Conservation (phyloP, 1,140 invertebrate species). For the Zophobas atratus region DNA sequence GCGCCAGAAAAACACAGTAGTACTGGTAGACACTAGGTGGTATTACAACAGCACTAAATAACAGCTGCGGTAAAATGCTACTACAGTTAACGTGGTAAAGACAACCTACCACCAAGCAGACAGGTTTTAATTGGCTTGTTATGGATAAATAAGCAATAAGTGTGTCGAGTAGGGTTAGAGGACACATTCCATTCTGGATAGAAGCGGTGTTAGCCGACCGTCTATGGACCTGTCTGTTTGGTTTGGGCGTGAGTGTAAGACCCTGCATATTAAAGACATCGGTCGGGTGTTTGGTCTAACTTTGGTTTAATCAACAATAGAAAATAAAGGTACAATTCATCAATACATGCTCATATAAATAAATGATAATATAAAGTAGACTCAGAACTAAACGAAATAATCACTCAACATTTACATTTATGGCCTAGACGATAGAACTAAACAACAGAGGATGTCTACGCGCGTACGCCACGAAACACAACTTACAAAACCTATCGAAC, state of each 20-base stretch:
- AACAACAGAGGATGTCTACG: conserved; percentile 67
- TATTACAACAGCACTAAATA: conserved; percentile 59
- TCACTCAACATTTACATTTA: conserved; percentile 65
- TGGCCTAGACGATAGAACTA: conserved; percentile 63
- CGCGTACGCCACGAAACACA: conserved; percentile 64
- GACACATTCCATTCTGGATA: conserved; percentile 8
- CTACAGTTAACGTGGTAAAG: conserved; percentile 41
- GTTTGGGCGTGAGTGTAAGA: conserved; percentile 46
- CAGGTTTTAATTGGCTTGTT: conserved; percentile 13
- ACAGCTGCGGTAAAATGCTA: conserved; percentile 54
- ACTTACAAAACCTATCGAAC: conserved; percentile 58
- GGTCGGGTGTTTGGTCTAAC: conserved; percentile 64
- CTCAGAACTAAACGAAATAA: conserved; percentile 62
- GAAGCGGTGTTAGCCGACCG: conserved; percentile 29
- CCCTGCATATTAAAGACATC: conserved; percentile 62
- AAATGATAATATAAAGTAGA: conserved; percentile 60
- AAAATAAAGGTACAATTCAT: conserved; percentile 67
- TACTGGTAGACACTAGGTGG: conserved; percentile 61
- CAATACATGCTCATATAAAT: conserved; percentile 65
- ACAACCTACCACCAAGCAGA: conserved; percentile 21
- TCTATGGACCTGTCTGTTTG: conserved; percentile 38
- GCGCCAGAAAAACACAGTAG: conserved; percentile 55
- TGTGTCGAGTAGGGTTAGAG: conserved; percentile 18
- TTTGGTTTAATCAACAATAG: conserved; percentile 68
- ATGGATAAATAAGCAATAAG: conserved; percentile 4